phyloP scores from a whole-genome alignment of 2,888 invertebrate genomes.

The Frankliniella intonsa region DNA sequence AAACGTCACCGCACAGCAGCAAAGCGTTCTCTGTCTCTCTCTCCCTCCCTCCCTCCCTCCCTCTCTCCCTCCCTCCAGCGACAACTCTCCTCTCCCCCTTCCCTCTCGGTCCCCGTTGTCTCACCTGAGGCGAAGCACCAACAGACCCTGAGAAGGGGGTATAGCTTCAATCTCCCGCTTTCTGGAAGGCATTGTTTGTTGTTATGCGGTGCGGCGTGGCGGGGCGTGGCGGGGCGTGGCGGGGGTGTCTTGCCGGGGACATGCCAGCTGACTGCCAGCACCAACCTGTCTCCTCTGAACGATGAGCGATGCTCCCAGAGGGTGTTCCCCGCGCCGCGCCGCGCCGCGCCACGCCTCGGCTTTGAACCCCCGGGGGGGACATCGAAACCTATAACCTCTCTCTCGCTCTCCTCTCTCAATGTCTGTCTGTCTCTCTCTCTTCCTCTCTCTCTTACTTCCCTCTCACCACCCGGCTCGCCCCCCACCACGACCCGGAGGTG shows the following conservation, averaged over 20 bases:
- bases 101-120: too few species aligned
- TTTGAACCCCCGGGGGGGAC: constrained; percentile 4
- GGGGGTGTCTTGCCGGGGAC: background rate
- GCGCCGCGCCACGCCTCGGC: background rate
- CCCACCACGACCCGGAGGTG: background rate
- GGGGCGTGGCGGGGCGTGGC: background rate
- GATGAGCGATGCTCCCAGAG: constrained; percentile 14
- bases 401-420: background rate
- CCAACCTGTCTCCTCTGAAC: constrained; percentile 10
- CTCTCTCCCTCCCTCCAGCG: too few species aligned
- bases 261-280: background rate
- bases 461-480: background rate
- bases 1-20: too few species aligned
- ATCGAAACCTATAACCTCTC: constrained; percentile 24
- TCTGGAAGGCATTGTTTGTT: background rate
- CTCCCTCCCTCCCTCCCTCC: too few species aligned
- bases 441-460: background rate
- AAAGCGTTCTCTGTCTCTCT: too few species aligned
- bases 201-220: background rate
- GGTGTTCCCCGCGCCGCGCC: background rate
- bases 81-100: too few species aligned
- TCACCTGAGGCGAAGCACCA: too few species aligned
- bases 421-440: background rate
- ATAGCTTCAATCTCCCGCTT: too few species aligned
- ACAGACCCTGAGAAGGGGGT: too few species aligned